Base-by-base conservation (phyloP, 2,888 invertebrate species). In the Pachydiplax longipennis region DNA sequence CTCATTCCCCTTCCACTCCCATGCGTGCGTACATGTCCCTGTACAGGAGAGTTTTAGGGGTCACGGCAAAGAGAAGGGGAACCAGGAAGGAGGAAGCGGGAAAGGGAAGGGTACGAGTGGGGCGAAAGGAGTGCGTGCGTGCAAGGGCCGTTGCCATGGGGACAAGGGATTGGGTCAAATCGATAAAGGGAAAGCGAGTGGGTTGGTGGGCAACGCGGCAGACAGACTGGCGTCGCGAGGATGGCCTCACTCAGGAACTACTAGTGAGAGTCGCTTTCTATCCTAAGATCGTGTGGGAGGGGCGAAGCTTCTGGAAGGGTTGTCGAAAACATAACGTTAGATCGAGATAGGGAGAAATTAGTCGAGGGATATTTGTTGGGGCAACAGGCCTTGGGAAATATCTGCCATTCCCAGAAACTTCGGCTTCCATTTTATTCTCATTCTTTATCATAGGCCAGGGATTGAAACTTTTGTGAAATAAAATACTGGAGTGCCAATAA, bases 151-250 rank as follows among this genome's bases (percentile, higher is more conserved):
- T 87, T 87, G 87, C 87, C 87, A 87, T 87, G 87, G 87, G 87
- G 61, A 87, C 87, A 87, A 61, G 87, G 87, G 87, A 87, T 87
- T 87, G 87, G 87, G 87, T 87, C 87, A 87, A 87, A 87, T 87
- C 87, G 87, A 87, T 87, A 87, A 61, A 37, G 82, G 83, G 83
- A 31, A 58, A 35, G 58, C 58, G 83, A 35, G 35, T 73, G 58
- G 58, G 83, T 35, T 58, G 61, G 61, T 61, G 65, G 87, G 87
- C 61, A 65, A 65, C 61, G 87, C 87, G 87, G 87, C 87, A 87
- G 87, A 87, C 87, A 61, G 87, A 61, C 87, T 65, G 87, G 87
- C 87, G 87, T 61, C 87, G 87, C 61, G 31, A 37, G 48, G 87
- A 87, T 87, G 40, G 61, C 37, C 58, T 35, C 87, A 15, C 25